Conservation (phyloP, 2,888 invertebrate genomes). For the Gastrophysa polygoni region DNA sequence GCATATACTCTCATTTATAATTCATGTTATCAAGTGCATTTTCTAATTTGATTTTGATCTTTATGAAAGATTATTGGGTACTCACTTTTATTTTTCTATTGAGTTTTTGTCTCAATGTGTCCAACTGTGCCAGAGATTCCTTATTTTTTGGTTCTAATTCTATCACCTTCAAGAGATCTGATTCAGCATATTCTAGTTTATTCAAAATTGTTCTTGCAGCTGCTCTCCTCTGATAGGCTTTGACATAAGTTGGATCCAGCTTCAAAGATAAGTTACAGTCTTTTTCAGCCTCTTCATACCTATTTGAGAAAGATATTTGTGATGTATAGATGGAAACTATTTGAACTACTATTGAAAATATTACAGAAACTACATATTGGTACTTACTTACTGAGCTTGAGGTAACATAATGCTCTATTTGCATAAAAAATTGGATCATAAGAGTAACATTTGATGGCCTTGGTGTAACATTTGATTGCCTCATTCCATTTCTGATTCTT, state of each 20-base stretch:
- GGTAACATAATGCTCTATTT: slow-evolving; percentile 85
- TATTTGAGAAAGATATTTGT: slow-evolving; percentile 47
- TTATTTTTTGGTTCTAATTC: slow-evolving; percentile 80
- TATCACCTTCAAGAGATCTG: slow-evolving; percentile 73
- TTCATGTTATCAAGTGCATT: no score
- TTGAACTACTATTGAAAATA: not conserved
- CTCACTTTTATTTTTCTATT: slow-evolving; percentile 22
- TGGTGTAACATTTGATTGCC: slow-evolving; percentile 85
- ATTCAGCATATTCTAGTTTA: slow-evolving; percentile 72
- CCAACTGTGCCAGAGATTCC: slow-evolving; percentile 68
- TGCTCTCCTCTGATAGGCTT: slow-evolving; percentile 84
- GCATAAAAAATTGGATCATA: slow-evolving; percentile 82
- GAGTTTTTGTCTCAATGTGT: slow-evolving; percentile 56
- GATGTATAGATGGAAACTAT: not conserved
- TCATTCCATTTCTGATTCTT: slow-evolving; percentile 79
- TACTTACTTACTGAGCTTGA: slow-evolving; percentile 79
- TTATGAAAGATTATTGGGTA: not conserved
- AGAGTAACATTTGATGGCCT: slow-evolving; percentile 83
- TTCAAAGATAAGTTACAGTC: slow-evolving; percentile 84
- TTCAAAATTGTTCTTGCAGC: slow-evolving; percentile 75
- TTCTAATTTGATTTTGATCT: not conserved
- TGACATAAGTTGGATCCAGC: slow-evolving; percentile 79
- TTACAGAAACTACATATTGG: no score
- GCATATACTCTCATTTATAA: no score
- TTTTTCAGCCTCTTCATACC: slow-evolving; percentile 72